phyloP scores from a whole-genome alignment of 2,888 invertebrate species.

The Disparrhopalites patrizii region DNA sequence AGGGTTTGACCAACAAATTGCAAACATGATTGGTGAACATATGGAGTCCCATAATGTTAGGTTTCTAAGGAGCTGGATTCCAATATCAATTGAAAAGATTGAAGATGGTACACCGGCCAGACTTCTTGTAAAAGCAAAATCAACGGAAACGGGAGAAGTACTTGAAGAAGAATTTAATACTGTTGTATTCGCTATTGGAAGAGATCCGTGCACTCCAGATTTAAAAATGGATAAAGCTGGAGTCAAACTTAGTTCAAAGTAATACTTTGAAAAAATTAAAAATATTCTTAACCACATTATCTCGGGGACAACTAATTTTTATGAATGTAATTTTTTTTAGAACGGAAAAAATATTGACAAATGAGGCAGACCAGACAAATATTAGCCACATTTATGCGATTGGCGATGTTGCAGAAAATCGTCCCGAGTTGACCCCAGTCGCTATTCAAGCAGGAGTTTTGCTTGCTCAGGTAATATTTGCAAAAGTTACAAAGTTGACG shows the following conservation, averaged over 20 bases:
- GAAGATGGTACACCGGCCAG: constrained; percentile 62
- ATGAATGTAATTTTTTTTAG: constrained; percentile 52
- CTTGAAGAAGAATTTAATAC: constrained; percentile 71
- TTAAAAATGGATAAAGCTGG: constrained; percentile 55
- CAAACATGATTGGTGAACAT: constrained; percentile 69
- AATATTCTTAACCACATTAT: no score
- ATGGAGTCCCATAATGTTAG: constrained; percentile 76
- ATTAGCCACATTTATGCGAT: constrained; percentile 85
- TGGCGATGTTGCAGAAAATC: constrained; percentile 69
- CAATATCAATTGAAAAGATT: constrained; percentile 65
- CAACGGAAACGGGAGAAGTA: constrained; percentile 45
- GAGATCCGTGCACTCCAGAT: constrained; percentile 67
- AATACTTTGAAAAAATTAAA: background rate
- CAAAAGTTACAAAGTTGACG: background rate
- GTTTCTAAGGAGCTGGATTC: constrained; percentile 68
- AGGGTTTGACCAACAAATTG: constrained; percentile 93
- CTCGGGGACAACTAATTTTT: no score
- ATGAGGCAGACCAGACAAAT: constrained; percentile 76
- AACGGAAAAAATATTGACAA: constrained; percentile 66
- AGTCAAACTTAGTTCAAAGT: constrained; percentile 49
- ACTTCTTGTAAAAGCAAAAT: constrained; percentile 57
- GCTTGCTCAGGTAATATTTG: constrained; percentile 52
- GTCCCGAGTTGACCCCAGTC: constrained; percentile 93
- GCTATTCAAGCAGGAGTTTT: constrained; percentile 64
- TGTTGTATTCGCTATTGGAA: constrained; percentile 79